Base-by-base conservation (phyloP, 2,113 vertebrate genomes). In the Ageneiosus marmoratus region DNA sequence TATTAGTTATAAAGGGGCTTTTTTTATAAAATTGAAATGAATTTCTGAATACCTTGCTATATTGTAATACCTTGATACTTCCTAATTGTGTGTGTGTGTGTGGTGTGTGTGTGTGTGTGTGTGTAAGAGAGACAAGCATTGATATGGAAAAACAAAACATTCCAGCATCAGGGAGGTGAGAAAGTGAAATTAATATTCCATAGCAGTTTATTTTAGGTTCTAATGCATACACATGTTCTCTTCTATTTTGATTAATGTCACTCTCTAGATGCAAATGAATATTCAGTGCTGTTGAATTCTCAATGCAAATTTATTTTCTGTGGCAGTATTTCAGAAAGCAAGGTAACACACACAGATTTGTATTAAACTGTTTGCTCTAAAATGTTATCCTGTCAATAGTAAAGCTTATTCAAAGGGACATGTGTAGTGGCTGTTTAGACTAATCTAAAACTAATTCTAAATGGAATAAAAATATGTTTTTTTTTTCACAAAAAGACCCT, bases 61-160 rank as follows among this genome's bases (percentile, higher is more conserved):
- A 41, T 41, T 5, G 5, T 41, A 41, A 41, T 41, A 41, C 37
- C 37, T 41, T 41, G 37, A 41, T 41, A 41, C 37, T 41, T 41
- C 37, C 37, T 5, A 41, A 41, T 41, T 3, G 37, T 41, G 37
- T 41, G 37, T 41, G 37, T 41, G n/a, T n/a, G n/a, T n/a, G n/a
- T n/a, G n/a, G n/a, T n/a, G n/a, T n/a, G 73, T 77, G 53, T 32
- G 78, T 65, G 80, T 65, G 58, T 56, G 83, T 62, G 84, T 72
- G 41, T 70, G 79, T 5, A 37, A 50, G 89, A 81, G 67, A 78
- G 81, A 79, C 5, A 13, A 29, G 67, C 13, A 32, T 29, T 63
- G 55, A 84, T 56, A 69, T 50, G n/a, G 75, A 75, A 56, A 77
- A 74, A 72, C 24, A 2, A 69, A 69, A 22, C 34, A 41, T 41